Percentiles rank a stretch among this genome's conserved stretches.
Conservation (phyloP, 23 tunicate species). For the Trididemnum miniatum region DNA sequence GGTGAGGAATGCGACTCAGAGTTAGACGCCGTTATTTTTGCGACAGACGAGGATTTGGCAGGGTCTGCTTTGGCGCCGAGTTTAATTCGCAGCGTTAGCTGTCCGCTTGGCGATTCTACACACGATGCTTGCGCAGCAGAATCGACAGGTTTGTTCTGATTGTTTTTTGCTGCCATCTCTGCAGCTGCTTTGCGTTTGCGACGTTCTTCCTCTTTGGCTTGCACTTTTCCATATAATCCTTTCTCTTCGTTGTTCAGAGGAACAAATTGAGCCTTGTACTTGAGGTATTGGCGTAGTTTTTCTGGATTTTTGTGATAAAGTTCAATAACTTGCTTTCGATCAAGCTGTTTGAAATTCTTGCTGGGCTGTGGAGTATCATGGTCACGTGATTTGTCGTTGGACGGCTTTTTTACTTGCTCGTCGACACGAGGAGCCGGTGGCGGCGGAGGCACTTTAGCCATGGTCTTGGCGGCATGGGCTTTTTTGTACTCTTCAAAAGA, state of each 20-base stretch:
- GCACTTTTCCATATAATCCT: no score
- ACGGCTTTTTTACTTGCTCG: not conserved
- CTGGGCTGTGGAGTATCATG: constrained; percentile 28
- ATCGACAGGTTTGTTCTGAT: not conserved
- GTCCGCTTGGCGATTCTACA: constrained; percentile 31
- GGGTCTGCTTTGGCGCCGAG: constrained; percentile 33
- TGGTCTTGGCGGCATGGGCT: constrained; percentile 23
- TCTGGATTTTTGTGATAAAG: constrained; percentile 69
- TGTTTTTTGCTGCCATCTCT: not conserved
- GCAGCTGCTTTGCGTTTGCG: constrained; percentile 45
- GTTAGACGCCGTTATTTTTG: constrained; percentile 24
- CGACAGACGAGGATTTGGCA: constrained; percentile 2
- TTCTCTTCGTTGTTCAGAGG: constrained; percentile 66
- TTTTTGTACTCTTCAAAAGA: constrained; percentile 79
- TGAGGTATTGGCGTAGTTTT: constrained; percentile 41
- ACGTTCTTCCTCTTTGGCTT: constrained; percentile 56
- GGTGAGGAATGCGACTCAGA: constrained; percentile 68
- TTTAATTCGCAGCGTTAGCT: constrained; percentile 65
- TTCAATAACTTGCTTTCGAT: constrained; percentile 38
- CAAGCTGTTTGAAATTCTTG: not conserved
- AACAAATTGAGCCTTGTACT: constrained; percentile 45
- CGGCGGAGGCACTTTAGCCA: constrained; percentile 1
- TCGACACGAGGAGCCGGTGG: not conserved
- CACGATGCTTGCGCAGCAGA: not conserved
- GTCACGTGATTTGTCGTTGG: constrained; percentile 22